Evolutionary conservation across 2,888 invertebrate species (phyloP), one percentile per base, ranked within the genome.

Genomic region (Adineta ricciae): DNA sequence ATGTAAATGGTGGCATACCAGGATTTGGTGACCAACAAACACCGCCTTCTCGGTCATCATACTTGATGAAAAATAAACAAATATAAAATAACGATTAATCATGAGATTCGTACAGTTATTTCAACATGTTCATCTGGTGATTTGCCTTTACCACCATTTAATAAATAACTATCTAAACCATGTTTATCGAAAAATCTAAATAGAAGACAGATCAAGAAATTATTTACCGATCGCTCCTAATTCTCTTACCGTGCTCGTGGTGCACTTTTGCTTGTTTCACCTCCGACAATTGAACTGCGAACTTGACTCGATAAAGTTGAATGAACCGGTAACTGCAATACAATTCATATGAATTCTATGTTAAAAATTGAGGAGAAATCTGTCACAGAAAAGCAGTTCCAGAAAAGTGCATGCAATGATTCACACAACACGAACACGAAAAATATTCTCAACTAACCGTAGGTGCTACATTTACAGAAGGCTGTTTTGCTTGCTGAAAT

Each of bases 121-220:
- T 78, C 78, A 78, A 78, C 78, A 78, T 41, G 78, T n/a, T 78
- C 78, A 41, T 78, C 78, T 24, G 41, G n/a, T 78, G 41, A 41
- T 78, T 78, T 78, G 24, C 19, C 41, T 78, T 78, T 78, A 0
- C 4, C 24, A 36, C 78, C 78, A 78, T 78, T 38, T 24, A 78
- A n/a, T 41, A 78, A 41, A 78, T 78, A 78, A 78, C 3, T 78
- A 32, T 78, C 78, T n/a, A 78, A 41, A 19, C 78, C 78, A 78
- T 78, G 78, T 41, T 41, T 38, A 78, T 78, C 78, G n/a, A 78
- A 78, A 78, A 78, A 78, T 41, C 78, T 78, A 41, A 41, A 64
- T 32, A 21, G 9, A 27, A 8, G 32, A 11, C 16, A 2, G 0
- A 27, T 19, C 11, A 50, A 50, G 11, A 16, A 19, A 19, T 50